Base-by-base conservation (phyloP, 1,140 invertebrate species). In the Scaptodrosophila lebanonensis region DNA sequence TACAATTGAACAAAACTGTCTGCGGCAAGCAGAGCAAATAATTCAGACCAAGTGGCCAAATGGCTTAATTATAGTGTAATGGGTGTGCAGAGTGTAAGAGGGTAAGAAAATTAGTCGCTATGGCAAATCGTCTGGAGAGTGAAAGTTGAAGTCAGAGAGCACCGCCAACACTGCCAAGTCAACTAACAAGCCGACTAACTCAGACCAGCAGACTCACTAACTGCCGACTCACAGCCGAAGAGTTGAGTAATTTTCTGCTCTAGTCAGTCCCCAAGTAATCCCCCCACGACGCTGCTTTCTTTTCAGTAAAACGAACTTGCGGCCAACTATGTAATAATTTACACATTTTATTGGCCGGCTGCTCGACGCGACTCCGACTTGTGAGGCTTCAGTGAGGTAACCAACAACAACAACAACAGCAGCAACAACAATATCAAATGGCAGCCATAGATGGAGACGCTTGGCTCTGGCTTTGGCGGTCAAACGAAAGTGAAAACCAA, bases 221-320 rank as follows among this genome's bases (percentile, higher is more conserved):
- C 36, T 4, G 18, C 13, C 8, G 13, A 27, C 39, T 25, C 29
- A 35, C 36, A 16, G 36, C 16, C 16, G 7, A n/a, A n/a, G n/a
- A 39, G 35, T 73, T 73, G 70, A 73, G 70, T 75, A 69, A 73
- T 73, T 73, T 73, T 75, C 57, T 75, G 60, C 65, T 66, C 66
- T 71, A 70, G 51, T 69, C 62, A 59, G 56, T 40, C 40, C 20
- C 43, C n/a, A n/a, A 27, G 38, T 59, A 16, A 27, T 12, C 62
- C 35, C 50, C 36, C 57, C 51, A 25, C 22, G 57, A 35, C 58
- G 51, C 25, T 38, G 68, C 68, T 72, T 72, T 72, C 68, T 66
- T 72, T 72, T 72, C 25, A 43, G n/a, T n/a, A n/a, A 49, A 9
- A 45, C 32, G 61, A 40, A 42, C 22, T 22, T 27, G 13, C 39